These are phyloP conservation scores for Chymomyza costata DNA, from an alignment of 1,140 invertebrate species.

Conservation along the genomic window DNA sequence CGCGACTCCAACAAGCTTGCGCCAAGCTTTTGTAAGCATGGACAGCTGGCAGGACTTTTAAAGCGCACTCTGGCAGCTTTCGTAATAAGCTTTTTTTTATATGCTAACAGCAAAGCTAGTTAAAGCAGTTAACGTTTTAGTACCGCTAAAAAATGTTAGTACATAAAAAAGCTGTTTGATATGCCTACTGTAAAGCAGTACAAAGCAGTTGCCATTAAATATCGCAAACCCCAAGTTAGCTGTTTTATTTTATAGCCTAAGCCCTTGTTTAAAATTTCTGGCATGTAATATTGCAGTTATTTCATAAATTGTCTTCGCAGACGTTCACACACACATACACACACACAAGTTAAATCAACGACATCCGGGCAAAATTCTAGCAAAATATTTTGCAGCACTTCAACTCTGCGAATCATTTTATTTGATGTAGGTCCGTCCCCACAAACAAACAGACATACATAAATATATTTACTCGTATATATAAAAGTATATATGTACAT, in stretches of 20 bases:
- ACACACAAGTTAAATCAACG: conserved; percentile 61
- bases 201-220: not conserved
- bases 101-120: conserved; percentile 18
- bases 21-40: not conserved
- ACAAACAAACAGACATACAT: conserved; percentile 4
- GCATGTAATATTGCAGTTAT: not conserved
- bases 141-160: not conserved
- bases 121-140: not conserved
- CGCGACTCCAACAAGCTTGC: too few species aligned
- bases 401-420: conserved; percentile 19
- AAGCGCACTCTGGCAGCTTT: too few species aligned
- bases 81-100: too few species aligned
- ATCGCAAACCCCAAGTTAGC: not conserved
- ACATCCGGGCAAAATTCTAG: conserved; percentile 49
- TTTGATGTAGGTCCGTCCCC: conserved; percentile 14
- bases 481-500: conserved; percentile 7
- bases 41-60: not conserved
- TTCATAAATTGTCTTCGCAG: conserved; percentile 70
- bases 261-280: not conserved
- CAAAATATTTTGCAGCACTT: conserved; percentile 29
- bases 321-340: too few species aligned
- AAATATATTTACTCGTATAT: conserved; percentile 2
- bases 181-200: not conserved
- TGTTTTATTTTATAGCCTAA: not conserved
- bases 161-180: not conserved